Evolutionary conservation across 2,888 invertebrate species (phyloP), one percentile per base, ranked within the genome.

Genomic region (Tridacna gigas): DNA sequence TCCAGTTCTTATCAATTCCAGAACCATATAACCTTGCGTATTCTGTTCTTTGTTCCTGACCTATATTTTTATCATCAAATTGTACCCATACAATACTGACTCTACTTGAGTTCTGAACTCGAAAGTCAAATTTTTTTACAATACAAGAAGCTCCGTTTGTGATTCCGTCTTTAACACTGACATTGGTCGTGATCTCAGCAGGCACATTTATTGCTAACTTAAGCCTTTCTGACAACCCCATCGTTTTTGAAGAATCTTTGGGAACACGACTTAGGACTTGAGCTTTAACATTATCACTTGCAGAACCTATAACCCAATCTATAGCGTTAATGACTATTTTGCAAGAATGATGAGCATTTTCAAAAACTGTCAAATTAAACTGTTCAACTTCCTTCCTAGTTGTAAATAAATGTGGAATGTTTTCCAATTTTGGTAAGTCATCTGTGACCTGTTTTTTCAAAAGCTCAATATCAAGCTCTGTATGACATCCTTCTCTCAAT

Each of bases 81-180:
- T 60, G 0, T 0, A 88, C 86, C 86, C 87, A 87, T 11, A 85
- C 47, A 51, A 86, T 81, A 37, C 81, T 82, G 37, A 66, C 69
- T 47, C 80, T 65, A 2, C 18, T 26, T n/a, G 79, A 77, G 56
- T 66, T 56, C 20, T 22, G 22, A 28, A 80, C 66, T 22, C 80
- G 47, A 15, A 51, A 80, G 28, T 86, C 83, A 45, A 88, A 26
- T n/a, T 13, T 37, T 22, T 13, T 61, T 15, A 77, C 77, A 15
- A 67, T 69, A 48, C 74, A 56, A 12, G 74, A n/a, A 18, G 79
- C 83, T 18, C 83, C 83, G 73, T 81, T 83, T 25, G 77, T 74
- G 18, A 83, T 20, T 9, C 86, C 86, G 78, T 83, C 86, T 25
- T 73, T 63, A n/a, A 80, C 77, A 66, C 80, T 73, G 3, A 83